Evolutionary conservation across 1,140 invertebrate genomes (phyloP), one percentile per base, ranked within the genome.

Genomic region (Ostrea edulis): DNA sequence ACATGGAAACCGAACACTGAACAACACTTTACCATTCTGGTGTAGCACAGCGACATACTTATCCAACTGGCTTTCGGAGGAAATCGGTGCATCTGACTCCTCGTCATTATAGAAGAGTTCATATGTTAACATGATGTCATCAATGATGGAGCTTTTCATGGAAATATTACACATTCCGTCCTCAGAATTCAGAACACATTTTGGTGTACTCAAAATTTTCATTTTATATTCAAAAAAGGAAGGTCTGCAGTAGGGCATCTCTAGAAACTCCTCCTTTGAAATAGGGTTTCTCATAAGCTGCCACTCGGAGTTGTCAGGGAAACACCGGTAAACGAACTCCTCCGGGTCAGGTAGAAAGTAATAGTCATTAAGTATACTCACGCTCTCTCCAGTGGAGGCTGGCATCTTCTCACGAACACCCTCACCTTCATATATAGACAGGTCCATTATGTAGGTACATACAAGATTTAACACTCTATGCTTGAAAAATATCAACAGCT

Each of bases 341-440:
- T 88, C 87, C 20, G 89, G 87, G 35, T 90, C 89, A 1, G 85
- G 71, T 1, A 90, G 82, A 51, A 90, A 90, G 54, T 82, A 90
- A 65, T 86, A 88, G 7, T 90, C 87, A 54, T 88, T 85, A 2
- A 84, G 20, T 51, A 52, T 44, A 44, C 52, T 65, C 17, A 88
- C 51, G 12, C 55, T 54, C 3, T 62, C 62, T 8, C 84, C 88
- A 25, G 62, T 35, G 1, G 55, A 83, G 0, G n/a, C 25, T 44
- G 9, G n/a, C 44, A 58, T 81, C 20, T 62, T 83, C 71, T 87
- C 77, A 20, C 81, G 51, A 58, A 58, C 55, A 22, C 25, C 86
- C 7, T 62, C 52, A n/a, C 54, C 86, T 87, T n/a, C 22, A 11
- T 0, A 44, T 22, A 58, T 44, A 86, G 20, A 25, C 53, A 44